Percentiles rank a stretch among this genome's conserved stretches.
These are phyloP conservation scores for Drosophila subquinaria DNA, from an alignment of 2,888 invertebrate genomes.

Conservation along the genomic window DNA sequence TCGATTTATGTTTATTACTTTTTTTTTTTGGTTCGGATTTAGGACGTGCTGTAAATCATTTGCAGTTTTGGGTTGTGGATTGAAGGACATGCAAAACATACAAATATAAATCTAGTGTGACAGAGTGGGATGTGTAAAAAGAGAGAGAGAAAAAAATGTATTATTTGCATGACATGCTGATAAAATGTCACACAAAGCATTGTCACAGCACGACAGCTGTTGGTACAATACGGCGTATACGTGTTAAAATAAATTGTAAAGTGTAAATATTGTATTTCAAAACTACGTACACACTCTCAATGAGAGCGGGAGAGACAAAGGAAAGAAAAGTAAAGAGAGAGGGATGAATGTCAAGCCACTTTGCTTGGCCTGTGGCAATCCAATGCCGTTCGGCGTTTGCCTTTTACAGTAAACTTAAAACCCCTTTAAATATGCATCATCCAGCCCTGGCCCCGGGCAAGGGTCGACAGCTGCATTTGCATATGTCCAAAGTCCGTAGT, in stretches of 20 bases:
- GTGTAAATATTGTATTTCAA: constrained; percentile 72
- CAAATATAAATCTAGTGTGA: constrained; percentile 27
- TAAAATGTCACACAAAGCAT: constrained; percentile 58
- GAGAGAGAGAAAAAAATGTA: constrained; percentile 7
- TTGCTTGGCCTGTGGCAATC: constrained; percentile 31
- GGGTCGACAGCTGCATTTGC: constrained; percentile 69
- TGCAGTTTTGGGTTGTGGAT: constrained; percentile 60
- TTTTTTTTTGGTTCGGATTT: constrained; percentile 22
- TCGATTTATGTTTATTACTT: constrained; percentile 43
- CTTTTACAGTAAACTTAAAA: constrained; percentile 57
- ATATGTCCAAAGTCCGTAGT: constrained; percentile 55
- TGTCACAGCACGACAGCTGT: constrained; percentile 70
- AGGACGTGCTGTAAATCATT: constrained; percentile 64
- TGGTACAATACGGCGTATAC: constrained; percentile 51
- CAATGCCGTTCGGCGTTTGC: constrained; percentile 30
- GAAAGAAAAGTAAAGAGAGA: neutral
- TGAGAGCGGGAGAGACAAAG: neutral
- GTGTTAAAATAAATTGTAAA: constrained; percentile 73
- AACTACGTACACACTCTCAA: constrained; percentile 26
- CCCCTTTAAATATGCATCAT: constrained; percentile 70
- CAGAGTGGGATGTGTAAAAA: constrained; percentile 18
- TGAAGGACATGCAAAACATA: constrained; percentile 68
- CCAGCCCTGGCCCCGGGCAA: constrained; percentile 39
- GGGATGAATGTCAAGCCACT: constrained; percentile 3
- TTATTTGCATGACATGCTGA: constrained; percentile 61